Evolutionary conservation across 2,888 invertebrate genomes (phyloP).

Genomic region (Pseudococcus jackbeardsleyi): DNA sequence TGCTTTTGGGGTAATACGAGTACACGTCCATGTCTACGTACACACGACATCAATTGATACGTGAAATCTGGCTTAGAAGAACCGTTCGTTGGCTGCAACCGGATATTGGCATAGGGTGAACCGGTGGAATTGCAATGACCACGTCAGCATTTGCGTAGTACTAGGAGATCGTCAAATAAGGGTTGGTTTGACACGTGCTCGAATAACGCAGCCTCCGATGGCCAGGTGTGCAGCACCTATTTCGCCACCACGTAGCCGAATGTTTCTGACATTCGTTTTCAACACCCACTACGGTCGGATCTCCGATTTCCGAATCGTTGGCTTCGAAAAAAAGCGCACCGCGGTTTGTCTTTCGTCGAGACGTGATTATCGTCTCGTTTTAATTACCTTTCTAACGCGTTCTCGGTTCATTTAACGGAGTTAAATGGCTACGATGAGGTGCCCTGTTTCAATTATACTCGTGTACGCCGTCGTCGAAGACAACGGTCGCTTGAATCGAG

Average conservation of each 20-base stretch:
- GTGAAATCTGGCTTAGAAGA: not conserved
- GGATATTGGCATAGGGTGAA: not conserved
- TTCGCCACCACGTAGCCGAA: not conserved
- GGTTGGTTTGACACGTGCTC: constrained; percentile 10
- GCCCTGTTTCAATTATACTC: not conserved
- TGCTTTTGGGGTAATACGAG: constrained; percentile 15
- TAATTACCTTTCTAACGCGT: constrained; percentile 28
- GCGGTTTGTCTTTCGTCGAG: not conserved
- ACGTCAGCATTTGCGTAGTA: not conserved
- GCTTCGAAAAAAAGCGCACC: not conserved
- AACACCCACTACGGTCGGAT: not conserved
- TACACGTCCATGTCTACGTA: not conserved
- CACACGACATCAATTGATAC: not conserved
- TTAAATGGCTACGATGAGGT: constrained; percentile 19
- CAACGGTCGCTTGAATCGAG: not conserved
- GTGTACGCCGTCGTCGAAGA: not conserved
- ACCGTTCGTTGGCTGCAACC: not conserved
- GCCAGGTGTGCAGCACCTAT: not conserved
- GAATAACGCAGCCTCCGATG: not conserved
- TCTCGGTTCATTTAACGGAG: constrained; percentile 2
- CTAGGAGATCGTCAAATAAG: not conserved
- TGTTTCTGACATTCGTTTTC: not conserved
- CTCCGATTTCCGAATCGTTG: constrained; percentile 8
- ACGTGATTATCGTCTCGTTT: constrained; percentile 10
- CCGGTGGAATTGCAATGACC: not conserved